phyloP scores from a whole-genome alignment of 2,797 vertebrate genomes.

The Enteromius argenteus region DNA sequence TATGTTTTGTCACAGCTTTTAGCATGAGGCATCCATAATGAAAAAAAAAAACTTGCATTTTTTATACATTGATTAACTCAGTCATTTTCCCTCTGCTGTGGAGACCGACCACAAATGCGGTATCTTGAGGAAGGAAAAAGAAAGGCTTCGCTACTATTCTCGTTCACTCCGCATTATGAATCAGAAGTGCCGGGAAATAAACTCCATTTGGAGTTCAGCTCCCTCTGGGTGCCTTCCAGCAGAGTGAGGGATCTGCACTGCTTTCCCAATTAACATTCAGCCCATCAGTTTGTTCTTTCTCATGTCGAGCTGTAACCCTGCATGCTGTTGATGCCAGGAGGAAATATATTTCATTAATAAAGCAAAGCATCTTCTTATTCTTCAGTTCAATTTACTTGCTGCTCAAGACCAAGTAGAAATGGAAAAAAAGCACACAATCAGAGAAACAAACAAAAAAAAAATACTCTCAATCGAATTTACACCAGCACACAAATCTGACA shows the following conservation, averaged over 20 bases:
- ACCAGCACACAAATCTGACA: neutral
- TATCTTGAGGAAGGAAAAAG: constrained; percentile 10
- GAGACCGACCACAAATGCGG: constrained; percentile 12
- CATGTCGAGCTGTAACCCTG: constrained; percentile 61
- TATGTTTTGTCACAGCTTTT: neutral
- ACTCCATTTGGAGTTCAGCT: constrained; percentile 68
- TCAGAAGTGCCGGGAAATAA: constrained; percentile 43
- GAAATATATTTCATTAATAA: constrained; percentile 71
- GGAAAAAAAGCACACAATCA: neutral
- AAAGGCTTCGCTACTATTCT: constrained; percentile 29
- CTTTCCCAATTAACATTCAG: constrained; percentile 81
- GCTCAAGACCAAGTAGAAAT: neutral
- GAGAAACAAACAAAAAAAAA: neutral
- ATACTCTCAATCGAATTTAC: neutral
- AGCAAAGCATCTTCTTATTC: constrained; percentile 5
- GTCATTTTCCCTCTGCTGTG: neutral
- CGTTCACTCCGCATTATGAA: constrained; percentile 20
- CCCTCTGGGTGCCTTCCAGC: constrained; percentile 77
- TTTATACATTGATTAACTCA: constrained; percentile 8
- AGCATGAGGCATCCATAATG: neutral
- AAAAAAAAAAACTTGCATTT: neutral
- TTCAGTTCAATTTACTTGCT: neutral
- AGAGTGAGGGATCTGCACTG: constrained; percentile 72
- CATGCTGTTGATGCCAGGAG: constrained; percentile 52
- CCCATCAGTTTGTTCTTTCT: constrained; percentile 67